Evolutionary conservation across 1,140 invertebrate genomes (phyloP), one percentile per base, ranked within the genome.

Genomic region (Apis dorsata): DNA sequence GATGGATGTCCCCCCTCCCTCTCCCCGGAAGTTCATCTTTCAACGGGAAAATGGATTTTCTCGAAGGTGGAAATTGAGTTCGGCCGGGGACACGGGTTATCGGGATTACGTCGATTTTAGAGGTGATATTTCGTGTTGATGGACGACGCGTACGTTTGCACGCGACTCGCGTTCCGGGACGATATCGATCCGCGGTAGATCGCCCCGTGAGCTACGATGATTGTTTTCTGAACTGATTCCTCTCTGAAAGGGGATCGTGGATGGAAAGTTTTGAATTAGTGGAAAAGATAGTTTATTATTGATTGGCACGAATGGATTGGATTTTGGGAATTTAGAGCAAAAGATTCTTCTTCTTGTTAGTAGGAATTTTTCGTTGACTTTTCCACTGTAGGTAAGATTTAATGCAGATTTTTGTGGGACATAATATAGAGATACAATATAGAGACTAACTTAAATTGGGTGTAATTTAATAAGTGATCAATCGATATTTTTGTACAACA

Each of bases 51-150:
- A 81, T 81, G 79, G 79, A 81, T 81, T 81, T 81, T 62, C 71
- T 73, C 53, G 21, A n/a, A 44, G 62, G 79, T 81, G 79, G 79
- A 81, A 81, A 81, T 81, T 81, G 71, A 81, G 71, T 81, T 81
- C 53, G 28, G 34, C 51, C 51, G 8, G 49, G 49, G 79, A 66
- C 19, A 44, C 79, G 28, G 79, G 53, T 75, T 68, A 75, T 81
- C 79, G 71, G 62, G 72, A 81, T 81, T 81, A 79, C 79, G 62
- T 80, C 71, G 79, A 81, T 81, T 81, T 81, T 75, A 75, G 53
- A 49, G 71, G 79, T 75, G 28, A 75, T 80, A 80, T 80, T 73
- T 80, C 78, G 78, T 24, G 69, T 34, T 53, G 69, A 69, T 70
- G 65, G 59, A 72, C 69, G 59, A 80, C 57, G 49, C 24, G 78